Conservation (phyloP, 2,797 vertebrate genomes). For the Podargus strigoides region DNA sequence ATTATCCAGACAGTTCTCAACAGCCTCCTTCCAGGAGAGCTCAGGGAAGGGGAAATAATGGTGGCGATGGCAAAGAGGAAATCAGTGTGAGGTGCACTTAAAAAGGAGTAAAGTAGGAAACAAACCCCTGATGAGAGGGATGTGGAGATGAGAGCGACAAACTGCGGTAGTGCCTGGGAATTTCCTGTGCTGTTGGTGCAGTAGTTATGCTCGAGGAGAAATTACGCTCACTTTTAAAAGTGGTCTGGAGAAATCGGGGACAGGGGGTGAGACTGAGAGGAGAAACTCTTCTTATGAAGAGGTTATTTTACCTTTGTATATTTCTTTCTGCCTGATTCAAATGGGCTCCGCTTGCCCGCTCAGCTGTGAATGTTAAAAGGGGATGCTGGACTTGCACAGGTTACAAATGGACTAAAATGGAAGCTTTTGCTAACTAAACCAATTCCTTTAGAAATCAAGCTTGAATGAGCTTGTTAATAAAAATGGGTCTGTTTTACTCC, state of each 20-base stretch:
- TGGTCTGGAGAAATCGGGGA: background rate
- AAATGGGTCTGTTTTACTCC: slow-evolving; percentile 7
- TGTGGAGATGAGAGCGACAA: slow-evolving; percentile 1
- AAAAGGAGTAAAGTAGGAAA: slow-evolving; percentile 38
- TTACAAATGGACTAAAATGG: slow-evolving; percentile 39
- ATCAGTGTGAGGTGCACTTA: slow-evolving; percentile 26
- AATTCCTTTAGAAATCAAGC: slow-evolving; percentile 22
- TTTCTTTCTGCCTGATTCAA: slow-evolving; percentile 10
- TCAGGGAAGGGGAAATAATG: slow-evolving; percentile 26
- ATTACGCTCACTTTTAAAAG: slow-evolving; percentile 8
- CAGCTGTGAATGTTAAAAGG: slow-evolving; percentile 39
- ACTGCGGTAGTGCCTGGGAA: background rate
- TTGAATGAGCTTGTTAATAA: slow-evolving; percentile 32
- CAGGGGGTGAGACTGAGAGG: background rate
- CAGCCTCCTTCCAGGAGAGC: slow-evolving; percentile 49
- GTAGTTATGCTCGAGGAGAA: background rate
- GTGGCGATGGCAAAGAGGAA: slow-evolving; percentile 24
- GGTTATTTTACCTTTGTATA: background rate
- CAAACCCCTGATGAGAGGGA: slow-evolving; percentile 10
- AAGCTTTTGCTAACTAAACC: slow-evolving; percentile 31
- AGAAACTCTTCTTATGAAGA: background rate
- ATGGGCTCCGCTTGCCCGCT: slow-evolving; percentile 2
- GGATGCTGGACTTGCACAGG: background rate
- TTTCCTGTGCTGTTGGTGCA: background rate
- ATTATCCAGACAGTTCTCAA: slow-evolving; percentile 53